phyloP scores from a whole-genome alignment of 2,888 invertebrate genomes.

The Cheiracanthium punctorium region DNA sequence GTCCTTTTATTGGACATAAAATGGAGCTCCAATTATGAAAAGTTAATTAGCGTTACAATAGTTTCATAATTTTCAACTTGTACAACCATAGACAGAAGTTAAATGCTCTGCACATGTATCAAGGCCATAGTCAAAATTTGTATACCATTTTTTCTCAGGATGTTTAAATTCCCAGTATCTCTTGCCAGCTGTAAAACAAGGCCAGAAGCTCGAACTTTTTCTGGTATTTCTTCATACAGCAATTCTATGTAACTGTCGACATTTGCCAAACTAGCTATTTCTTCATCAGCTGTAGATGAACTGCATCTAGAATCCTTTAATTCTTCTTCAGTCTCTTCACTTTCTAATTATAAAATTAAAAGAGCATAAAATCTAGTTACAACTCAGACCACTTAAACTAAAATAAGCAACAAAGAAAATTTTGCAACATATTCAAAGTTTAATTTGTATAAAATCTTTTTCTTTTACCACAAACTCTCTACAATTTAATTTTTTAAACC shows the following conservation, averaged over 20 bases:
- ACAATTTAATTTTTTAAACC: too few relatives aligned
- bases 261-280: conserved; percentile 85
- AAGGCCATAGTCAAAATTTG: too few relatives aligned
- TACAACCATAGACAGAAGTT: too few relatives aligned
- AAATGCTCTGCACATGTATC: too few relatives aligned
- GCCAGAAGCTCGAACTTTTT: conserved; percentile 91
- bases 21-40: too few relatives aligned
- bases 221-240: conserved; percentile 90
- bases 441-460: too few relatives aligned
- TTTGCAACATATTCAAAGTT: neutral
- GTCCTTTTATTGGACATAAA: too few relatives aligned
- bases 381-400: too few relatives aligned
- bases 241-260: conserved; percentile 96
- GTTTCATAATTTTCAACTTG: too few relatives aligned
- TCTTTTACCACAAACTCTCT: too few relatives aligned
- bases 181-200: conserved; percentile 93
- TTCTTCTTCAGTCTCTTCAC: conserved; percentile 35
- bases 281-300: conserved; percentile 72
- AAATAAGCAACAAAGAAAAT: neutral
- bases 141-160: conserved; percentile 94
- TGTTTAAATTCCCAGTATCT: conserved; percentile 94
- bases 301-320: conserved; percentile 23
- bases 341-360: conserved; percentile 19
- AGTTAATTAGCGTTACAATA: too few relatives aligned
- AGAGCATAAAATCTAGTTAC: neutral